Evolutionary conservation across 1,140 invertebrate species (phyloP).

Genomic region (Magallana gigas): DNA sequence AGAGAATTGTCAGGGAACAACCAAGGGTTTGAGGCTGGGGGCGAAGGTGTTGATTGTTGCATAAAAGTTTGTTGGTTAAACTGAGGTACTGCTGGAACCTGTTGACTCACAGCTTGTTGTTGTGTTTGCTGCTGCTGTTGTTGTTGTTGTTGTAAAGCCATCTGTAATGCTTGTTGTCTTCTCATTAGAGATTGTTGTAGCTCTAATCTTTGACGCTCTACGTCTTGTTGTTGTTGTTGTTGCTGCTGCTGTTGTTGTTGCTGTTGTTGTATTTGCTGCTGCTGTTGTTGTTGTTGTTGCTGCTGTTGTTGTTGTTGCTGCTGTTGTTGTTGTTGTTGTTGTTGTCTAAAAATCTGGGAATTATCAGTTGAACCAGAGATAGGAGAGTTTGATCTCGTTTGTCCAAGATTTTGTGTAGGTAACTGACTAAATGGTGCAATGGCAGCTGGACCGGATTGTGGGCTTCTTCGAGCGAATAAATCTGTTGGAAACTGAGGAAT

Average conservation of each 20-base stretch:
- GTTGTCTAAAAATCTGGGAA: neutral
- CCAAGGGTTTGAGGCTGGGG: neutral
- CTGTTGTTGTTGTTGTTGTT: neutral
- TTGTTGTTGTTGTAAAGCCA: neutral
- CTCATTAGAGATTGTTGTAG: slow-evolving; percentile 8
- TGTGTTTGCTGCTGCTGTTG: neutral
- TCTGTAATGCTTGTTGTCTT: neutral
- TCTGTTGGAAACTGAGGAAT: slow-evolving; percentile 1
- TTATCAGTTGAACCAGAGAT: slow-evolving; percentile 12
- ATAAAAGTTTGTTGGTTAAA: neutral
- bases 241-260: slow-evolving; percentile 10
- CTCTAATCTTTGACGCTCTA: neutral
- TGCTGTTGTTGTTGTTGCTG: neutral
- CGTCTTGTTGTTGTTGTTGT: neutral
- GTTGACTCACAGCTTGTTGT: neutral
- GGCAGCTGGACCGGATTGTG: neutral
- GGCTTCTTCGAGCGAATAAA: slow-evolving; percentile 7
- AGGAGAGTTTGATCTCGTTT: neutral
- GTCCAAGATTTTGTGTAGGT: neutral
- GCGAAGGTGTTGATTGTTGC: neutral
- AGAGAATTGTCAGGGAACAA: neutral
- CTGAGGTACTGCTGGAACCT: no score
- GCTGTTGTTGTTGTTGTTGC: neutral
- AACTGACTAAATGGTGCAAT: neutral
- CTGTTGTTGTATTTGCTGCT: neutral